phyloP scores from a whole-genome alignment of 2,113 vertebrate species.

The Oncorhynchus mykiss region DNA sequence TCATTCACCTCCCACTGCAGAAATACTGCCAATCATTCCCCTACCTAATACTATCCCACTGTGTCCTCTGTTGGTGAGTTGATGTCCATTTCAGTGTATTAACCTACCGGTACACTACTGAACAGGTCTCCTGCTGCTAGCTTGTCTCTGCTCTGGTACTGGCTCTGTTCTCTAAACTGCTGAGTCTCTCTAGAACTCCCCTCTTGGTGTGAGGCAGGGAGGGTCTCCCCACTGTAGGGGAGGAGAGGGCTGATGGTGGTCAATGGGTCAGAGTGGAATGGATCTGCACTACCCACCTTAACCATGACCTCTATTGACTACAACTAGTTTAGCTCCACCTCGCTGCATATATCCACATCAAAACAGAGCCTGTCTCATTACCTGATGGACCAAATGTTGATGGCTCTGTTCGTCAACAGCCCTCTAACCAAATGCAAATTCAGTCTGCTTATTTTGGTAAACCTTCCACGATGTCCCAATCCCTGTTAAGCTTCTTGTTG shows the following conservation, averaged over 20 bases:
- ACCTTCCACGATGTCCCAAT: constrained; percentile 61
- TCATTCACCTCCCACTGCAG: background rate
- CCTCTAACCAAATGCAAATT: constrained; percentile 65
- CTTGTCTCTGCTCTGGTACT: constrained; percentile 11
- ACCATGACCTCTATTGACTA: constrained; percentile 32
- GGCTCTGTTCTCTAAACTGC: background rate
- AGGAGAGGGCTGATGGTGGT: background rate
- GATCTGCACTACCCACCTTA: constrained; percentile 19
- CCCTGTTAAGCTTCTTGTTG: constrained; percentile 73
- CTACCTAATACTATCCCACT: background rate
- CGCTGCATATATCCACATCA: constrained; percentile 33
- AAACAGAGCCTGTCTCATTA: constrained; percentile 58
- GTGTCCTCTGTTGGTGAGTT: background rate
- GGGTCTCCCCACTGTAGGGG: constrained; percentile 22
- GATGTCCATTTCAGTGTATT: background rate
- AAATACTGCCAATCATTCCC: background rate
- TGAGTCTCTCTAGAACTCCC: background rate
- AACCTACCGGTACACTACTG: constrained; percentile 8
- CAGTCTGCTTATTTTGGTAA: constrained; percentile 52
- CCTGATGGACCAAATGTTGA: constrained; percentile 56
- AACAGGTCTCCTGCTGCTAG: constrained; percentile 16
- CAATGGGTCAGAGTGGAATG: background rate
- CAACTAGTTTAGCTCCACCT: constrained; percentile 39
- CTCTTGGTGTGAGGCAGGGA: background rate
- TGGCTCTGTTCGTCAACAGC: constrained; percentile 59